Base-by-base conservation (phyloP, 2,113 vertebrate species). In the Tragelaphus imberbis region DNA sequence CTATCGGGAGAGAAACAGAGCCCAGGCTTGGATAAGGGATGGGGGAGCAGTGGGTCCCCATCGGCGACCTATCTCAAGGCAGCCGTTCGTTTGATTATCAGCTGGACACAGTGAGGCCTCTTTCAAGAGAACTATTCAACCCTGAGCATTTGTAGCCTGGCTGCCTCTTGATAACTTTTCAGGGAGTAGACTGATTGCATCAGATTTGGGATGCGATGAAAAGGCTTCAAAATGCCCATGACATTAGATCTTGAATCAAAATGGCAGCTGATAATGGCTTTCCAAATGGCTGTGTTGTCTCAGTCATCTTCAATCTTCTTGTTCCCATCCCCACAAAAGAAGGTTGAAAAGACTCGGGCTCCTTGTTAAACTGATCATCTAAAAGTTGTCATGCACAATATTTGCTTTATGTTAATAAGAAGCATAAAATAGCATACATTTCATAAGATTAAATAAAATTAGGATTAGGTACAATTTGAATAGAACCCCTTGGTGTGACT, bases 71-170 rank as follows among this genome's bases (percentile, higher is more conserved):
- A 91, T 59, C 92, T 86, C 86, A 51, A 10, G 27, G 30, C 86
- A 90, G 40, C 28, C 96, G 47, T 53, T 92, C 15, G 91, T 82
- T 91, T 95, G 94, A 97, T 98, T 98, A 98, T 98, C 98, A 98
- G 97, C 93, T 61, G 86, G 97, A 87, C 95, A 56, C 98, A 98
- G 97, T 58, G 86, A 97, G 89, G 87, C 86, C 68, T 89, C 97
- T 98, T 97, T 98, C 88, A 97, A 95, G 97, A 91, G 91, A 98
- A 90, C 91, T 89, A 97, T 93, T 97, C 97, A 97, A 84, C 88
- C 94, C 93, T 92, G 94, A 80, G 94, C 93, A 28, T 91, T 94
- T 94, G 96, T 86, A 95, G 91, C 89, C 96, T 97, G 97, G 84
- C 63, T 89, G 95, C 89, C 95, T 87, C 82, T 75, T 97, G 97